Conservation (phyloP, 2,888 invertebrate species). For the Lymantria dispar region DNA sequence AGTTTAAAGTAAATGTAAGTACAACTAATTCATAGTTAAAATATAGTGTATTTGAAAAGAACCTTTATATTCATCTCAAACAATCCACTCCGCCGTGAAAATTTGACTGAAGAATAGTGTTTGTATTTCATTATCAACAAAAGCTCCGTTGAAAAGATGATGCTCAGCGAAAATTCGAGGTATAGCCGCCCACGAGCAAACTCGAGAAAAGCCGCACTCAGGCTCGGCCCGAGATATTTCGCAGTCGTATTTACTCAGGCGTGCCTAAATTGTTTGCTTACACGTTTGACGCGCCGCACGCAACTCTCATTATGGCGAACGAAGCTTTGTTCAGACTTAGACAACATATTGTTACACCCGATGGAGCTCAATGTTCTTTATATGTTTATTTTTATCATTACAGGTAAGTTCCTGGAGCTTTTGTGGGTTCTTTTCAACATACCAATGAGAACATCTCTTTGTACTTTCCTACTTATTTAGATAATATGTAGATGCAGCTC, state of each 20-base stretch:
- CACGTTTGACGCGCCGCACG: conserved; percentile 81
- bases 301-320: conserved; percentile 78
- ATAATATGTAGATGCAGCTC: conserved; percentile 19
- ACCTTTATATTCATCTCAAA: conserved; percentile 56
- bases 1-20: conserved; percentile 21
- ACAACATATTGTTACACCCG: conserved; percentile 75
- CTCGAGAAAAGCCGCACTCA: conserved; percentile 66
- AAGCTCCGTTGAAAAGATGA: conserved; percentile 76
- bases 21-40: conserved; percentile 30
- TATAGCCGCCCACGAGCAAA: conserved; percentile 62
- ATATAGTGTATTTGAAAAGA: conserved; percentile 39
- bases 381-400: conserved; percentile 77
- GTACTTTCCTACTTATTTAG: conserved; percentile 31
- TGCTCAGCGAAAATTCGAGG: conserved; percentile 69
- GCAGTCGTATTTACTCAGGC: conserved; percentile 80
- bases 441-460: conserved; percentile 66
- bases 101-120: conserved; percentile 69
- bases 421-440: conserved; percentile 58
- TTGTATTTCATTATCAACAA: conserved; percentile 80
- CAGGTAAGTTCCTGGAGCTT: conserved; percentile 69
- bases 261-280: conserved; percentile 81
- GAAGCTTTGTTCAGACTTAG: conserved; percentile 76
- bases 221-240: conserved; percentile 74
- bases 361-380: conserved; percentile 69
- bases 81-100: conserved; percentile 58